These are phyloP conservation scores for Drosophila cracens DNA, from an alignment of 2,888 invertebrate genomes.

Conservation along the genomic window DNA sequence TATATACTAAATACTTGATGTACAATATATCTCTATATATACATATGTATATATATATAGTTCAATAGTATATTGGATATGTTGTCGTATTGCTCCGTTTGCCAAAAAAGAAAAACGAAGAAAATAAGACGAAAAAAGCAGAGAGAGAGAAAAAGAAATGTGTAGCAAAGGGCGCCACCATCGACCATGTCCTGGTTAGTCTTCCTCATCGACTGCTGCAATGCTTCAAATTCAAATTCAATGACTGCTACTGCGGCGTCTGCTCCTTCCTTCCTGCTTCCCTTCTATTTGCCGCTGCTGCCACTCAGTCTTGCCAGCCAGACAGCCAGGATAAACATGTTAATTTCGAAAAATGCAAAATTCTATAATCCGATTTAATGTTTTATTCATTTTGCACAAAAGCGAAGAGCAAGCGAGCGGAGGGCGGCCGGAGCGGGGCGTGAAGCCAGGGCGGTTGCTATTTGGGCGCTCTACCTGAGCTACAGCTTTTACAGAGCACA, in stretches of 20 bases:
- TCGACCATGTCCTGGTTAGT: not conserved
- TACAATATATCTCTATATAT: not conserved
- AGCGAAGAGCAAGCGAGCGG: constrained; percentile 38
- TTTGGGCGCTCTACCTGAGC: constrained; percentile 24
- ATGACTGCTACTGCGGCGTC: constrained; percentile 42
- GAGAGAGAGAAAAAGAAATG: not conserved
- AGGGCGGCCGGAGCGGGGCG: not conserved
- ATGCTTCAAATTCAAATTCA: constrained; percentile 57
- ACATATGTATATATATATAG: constrained; percentile 12
- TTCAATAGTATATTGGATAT: constrained; percentile 57
- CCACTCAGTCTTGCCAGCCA: constrained; percentile 18
- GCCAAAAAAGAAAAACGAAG: constrained; percentile 12
- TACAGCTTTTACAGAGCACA: constrained; percentile 10
- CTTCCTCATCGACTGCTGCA: constrained; percentile 35
- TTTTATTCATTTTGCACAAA: constrained; percentile 77
- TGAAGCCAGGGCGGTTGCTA: not conserved
- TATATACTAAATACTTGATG: constrained; percentile 1
- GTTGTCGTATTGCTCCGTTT: constrained; percentile 3
- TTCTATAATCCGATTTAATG: constrained; percentile 82
- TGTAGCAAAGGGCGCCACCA: constrained; percentile 41
- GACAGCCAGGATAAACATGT: constrained; percentile 73
- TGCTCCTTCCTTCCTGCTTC: constrained; percentile 7
- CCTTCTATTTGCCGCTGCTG: not conserved
- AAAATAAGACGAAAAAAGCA: not conserved
- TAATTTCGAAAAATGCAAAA: constrained; percentile 79